phyloP scores from a whole-genome alignment of 1,140 invertebrate genomes.

The Leptopilina boulardi region DNA sequence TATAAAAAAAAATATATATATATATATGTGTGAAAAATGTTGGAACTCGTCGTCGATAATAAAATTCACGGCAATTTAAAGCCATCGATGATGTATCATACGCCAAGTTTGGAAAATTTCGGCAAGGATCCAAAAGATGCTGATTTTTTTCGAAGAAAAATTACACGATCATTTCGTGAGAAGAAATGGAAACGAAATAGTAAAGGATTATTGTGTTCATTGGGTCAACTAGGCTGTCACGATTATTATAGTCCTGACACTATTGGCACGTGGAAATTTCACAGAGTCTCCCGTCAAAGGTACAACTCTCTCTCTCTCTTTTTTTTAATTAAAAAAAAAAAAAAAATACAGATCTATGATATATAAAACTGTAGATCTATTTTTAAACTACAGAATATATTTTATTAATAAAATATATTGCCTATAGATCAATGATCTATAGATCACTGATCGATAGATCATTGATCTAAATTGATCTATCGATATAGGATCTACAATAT shows the following conservation, averaged over 20 bases:
- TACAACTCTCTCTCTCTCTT: constrained; percentile 45
- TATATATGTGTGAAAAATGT: constrained; percentile 57
- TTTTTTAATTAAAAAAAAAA: background rate
- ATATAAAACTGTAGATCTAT: too few species aligned
- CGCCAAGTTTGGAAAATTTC: constrained; percentile 52
- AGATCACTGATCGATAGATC: too few species aligned
- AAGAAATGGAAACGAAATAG: constrained; percentile 63
- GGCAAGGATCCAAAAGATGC: constrained; percentile 49
- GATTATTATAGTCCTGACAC: constrained; percentile 67
- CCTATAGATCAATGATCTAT: too few species aligned
- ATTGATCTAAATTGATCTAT: too few species aligned
- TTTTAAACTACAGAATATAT: too few species aligned
- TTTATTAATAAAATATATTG: too few species aligned
- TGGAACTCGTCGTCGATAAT: constrained; percentile 64
- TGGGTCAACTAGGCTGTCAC: constrained; percentile 64
- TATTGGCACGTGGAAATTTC: constrained; percentile 70
- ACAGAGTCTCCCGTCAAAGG: constrained; percentile 63
- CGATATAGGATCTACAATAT: too few species aligned
- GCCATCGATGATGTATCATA: constrained; percentile 55
- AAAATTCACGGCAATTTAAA: constrained; percentile 66
- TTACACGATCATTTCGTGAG: constrained; percentile 41
- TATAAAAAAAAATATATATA: background rate
- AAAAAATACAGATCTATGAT: background rate
- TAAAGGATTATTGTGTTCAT: constrained; percentile 64
- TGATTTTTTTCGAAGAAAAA: constrained; percentile 51